Percentiles rank a stretch among this genome's conserved stretches.
Evolutionary conservation across 2,113 vertebrate genomes (phyloP).

Genomic region (Phaethon lepturus): DNA sequence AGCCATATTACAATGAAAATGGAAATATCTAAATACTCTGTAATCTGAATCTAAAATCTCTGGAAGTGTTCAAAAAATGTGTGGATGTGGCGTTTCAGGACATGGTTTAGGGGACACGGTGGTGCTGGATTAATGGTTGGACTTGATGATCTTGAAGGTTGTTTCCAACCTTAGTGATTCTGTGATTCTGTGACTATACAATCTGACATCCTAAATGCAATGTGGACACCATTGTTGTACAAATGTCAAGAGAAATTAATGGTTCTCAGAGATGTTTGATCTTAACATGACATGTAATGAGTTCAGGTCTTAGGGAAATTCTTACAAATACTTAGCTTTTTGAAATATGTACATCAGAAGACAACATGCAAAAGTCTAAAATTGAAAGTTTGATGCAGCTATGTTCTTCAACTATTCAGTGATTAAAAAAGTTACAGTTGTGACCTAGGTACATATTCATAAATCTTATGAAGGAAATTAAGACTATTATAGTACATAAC

Average conservation of each 20-base stretch:
- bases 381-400: neutral
- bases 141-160: too few species aligned
- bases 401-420: neutral
- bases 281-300: neutral
- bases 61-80: too few species aligned
- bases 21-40: neutral
- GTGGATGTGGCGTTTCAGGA: too few species aligned
- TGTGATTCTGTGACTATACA: too few species aligned
- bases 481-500: neutral
- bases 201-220: neutral
- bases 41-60: too few species aligned
- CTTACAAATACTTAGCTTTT: neutral
- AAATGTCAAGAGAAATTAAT: neutral
- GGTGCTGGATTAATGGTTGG: too few species aligned
- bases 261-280: neutral
- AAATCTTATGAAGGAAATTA: neutral
- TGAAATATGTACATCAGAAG: neutral
- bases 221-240: neutral
- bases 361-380: neutral
- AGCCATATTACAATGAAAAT: neutral
- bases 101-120: too few species aligned
- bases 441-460: too few species aligned
- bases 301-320: neutral
- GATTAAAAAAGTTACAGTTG: neutral
- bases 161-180: too few species aligned